Conservation (phyloP, 2,888 invertebrate species). For the Drosophila rellima region DNA sequence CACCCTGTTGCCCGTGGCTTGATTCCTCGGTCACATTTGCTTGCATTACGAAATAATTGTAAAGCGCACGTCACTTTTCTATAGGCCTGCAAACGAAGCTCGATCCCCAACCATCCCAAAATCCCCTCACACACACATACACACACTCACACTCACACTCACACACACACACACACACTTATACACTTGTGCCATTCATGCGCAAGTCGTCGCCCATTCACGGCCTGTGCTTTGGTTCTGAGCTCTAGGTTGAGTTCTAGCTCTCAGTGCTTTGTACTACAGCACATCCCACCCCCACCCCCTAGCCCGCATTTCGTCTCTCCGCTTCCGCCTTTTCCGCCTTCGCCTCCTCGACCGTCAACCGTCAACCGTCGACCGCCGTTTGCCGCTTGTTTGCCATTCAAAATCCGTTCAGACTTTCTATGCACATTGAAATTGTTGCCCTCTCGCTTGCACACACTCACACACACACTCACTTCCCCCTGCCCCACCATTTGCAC, state of each 20-base stretch:
- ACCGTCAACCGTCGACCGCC: constrained; percentile 37
- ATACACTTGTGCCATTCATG: constrained; percentile 72
- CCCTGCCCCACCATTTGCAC: constrained; percentile 29
- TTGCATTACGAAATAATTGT: constrained; percentile 81
- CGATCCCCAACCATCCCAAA: constrained; percentile 23
- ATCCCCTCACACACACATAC: constrained; percentile 14
- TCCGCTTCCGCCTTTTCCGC: not conserved
- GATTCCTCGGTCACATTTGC: constrained; percentile 73
- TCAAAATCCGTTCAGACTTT: constrained; percentile 83
- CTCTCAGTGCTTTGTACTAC: constrained; percentile 52
- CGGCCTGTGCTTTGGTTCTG: constrained; percentile 31
- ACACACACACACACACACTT: constrained; percentile 6
- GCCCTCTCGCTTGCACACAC: constrained; percentile 63
- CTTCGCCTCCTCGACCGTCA: not conserved
- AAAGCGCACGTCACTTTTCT: constrained; percentile 80
- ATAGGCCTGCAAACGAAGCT: constrained; percentile 71
- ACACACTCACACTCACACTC: constrained; percentile 8
- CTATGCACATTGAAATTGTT: constrained; percentile 73
- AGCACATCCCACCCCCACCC: constrained; percentile 8
- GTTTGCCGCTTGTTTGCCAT: constrained; percentile 76
- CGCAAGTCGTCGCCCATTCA: constrained; percentile 79
- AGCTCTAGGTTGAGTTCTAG: constrained; percentile 37
- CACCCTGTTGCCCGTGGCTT: constrained; percentile 39
- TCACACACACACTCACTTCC: constrained; percentile 29
- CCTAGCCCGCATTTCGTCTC: not conserved